phyloP scores from a whole-genome alignment of 2,888 invertebrate species.

The Caenorhabditis parvicauda region DNA sequence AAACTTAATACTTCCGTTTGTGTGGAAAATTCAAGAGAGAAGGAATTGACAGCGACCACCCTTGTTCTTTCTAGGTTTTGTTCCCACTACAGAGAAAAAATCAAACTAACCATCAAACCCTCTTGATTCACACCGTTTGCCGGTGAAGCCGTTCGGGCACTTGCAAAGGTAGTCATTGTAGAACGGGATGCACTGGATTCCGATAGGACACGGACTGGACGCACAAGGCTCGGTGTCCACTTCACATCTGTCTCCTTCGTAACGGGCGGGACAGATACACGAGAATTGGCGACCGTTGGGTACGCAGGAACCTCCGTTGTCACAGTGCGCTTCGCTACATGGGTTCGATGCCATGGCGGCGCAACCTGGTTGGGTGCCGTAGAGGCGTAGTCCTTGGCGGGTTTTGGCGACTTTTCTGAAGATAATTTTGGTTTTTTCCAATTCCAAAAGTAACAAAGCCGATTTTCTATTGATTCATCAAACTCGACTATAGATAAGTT shows the following conservation, averaged over 20 bases:
- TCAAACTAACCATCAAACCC: conserved; percentile 13
- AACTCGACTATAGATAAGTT: no score
- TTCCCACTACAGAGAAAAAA: background rate
- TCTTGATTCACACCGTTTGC: conserved; percentile 74
- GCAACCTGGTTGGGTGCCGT: conserved; percentile 30
- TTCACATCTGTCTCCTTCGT: conserved; percentile 78
- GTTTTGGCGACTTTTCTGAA: conserved; percentile 31
- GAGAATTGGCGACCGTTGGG: conserved; percentile 18
- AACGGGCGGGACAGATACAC: conserved; percentile 74
- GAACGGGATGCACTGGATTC: conserved; percentile 72
- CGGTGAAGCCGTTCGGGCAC: conserved; percentile 71
- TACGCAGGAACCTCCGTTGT: conserved; percentile 30
- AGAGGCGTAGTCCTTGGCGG: conserved; percentile 34
- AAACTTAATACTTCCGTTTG: background rate
- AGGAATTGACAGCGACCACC: background rate
- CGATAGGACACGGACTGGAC: conserved; percentile 81
- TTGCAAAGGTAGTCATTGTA: conserved; percentile 76
- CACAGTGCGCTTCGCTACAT: conserved; percentile 33
- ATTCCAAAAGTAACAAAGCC: no score
- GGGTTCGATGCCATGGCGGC: conserved; percentile 30
- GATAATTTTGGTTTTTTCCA: background rate
- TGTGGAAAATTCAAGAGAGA: no score
- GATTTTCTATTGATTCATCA: no score
- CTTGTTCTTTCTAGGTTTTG: background rate
- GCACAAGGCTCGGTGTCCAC: conserved; percentile 83